Percentiles rank a stretch among this genome's conserved stretches.
phyloP scores from a whole-genome alignment of 2,113 vertebrate species.

The Heliornis fulica region DNA sequence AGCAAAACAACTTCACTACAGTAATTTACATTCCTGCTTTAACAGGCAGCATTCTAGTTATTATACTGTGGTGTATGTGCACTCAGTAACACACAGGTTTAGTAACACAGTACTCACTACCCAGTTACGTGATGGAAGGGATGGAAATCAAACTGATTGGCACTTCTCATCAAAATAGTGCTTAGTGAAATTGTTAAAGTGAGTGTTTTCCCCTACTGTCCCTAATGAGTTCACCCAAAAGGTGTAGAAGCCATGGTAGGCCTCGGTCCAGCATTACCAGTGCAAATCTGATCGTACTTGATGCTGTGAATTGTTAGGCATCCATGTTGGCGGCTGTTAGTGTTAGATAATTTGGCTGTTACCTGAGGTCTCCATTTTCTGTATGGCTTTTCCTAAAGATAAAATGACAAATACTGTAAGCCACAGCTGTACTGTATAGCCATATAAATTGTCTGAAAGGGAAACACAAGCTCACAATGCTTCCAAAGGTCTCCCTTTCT shows the following conservation, averaged over 20 bases:
- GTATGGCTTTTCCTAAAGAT: conserved; percentile 61
- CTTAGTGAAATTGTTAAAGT: background rate
- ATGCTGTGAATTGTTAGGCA: background rate
- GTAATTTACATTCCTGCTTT: background rate
- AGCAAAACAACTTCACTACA: background rate
- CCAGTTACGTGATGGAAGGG: accelerated
- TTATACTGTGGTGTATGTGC: background rate
- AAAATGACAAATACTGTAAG: conserved; percentile 53
- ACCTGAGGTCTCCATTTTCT: conserved; percentile 67
- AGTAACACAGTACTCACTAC: background rate
- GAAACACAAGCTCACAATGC: background rate
- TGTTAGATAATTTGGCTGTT: conserved; percentile 29
- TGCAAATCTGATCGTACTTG: background rate
- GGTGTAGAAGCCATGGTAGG: background rate
- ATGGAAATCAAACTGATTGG: background rate
- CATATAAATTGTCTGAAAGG: background rate
- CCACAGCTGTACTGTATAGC: background rate
- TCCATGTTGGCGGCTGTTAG: conserved; percentile 19
- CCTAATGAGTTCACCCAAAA: background rate
- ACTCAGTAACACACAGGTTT: conserved; percentile 1
- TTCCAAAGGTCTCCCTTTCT: background rate
- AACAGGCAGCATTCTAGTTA: background rate
- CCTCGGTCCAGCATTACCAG: background rate
- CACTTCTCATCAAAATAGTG: background rate
- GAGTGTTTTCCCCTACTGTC: background rate